A percentile compares a stretch with the other conserved stretches of the same genome.
phyloP scores from a whole-genome alignment of 2,797 vertebrate genomes.

The Micromesistius poutassou region DNA sequence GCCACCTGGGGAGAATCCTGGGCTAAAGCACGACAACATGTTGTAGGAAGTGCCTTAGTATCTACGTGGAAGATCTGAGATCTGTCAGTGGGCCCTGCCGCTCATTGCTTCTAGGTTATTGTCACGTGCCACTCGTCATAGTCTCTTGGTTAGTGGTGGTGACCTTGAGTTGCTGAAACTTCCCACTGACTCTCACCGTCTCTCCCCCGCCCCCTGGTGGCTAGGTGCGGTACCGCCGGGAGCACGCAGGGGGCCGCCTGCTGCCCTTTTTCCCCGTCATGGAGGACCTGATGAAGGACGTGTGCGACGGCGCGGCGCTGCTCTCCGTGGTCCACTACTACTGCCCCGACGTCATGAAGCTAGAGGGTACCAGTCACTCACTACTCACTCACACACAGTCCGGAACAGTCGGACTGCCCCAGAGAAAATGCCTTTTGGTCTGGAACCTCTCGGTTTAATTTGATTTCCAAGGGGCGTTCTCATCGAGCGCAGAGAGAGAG shows the following conservation, averaged over 20 bases:
- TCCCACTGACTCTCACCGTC: background rate
- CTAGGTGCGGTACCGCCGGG: conserved; percentile 92
- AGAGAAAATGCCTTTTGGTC: too few relatives aligned
- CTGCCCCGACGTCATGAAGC: conserved; percentile 93
- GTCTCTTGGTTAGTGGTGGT: background rate
- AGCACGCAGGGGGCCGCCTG: conserved; percentile 85
- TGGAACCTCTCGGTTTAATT: too few relatives aligned
- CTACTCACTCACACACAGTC: background rate
- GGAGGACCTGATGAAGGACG: conserved; percentile 92
- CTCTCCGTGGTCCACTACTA: conserved; percentile 93
- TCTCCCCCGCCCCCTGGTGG: conserved; percentile 38
- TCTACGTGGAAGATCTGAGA: conserved; percentile 9
- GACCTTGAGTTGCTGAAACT: background rate
- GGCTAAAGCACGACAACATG: conserved; percentile 28
- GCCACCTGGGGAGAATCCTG: conserved; percentile 52
- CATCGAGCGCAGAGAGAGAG: too few relatives aligned
- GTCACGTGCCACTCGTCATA: background rate
- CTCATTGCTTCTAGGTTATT: background rate
- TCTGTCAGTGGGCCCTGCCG: conserved; percentile 11
- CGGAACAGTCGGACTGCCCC: too few relatives aligned
- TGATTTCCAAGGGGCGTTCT: too few relatives aligned
- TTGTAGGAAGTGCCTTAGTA: conserved; percentile 23
- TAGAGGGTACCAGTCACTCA: conserved; percentile 79
- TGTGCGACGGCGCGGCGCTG: conserved; percentile 90
- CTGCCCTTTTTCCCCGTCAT: conserved; percentile 87